Percentiles rank a stretch among this genome's conserved stretches.
Conservation (phyloP, 2,113 vertebrate genomes). For the Hippolais icterina region DNA sequence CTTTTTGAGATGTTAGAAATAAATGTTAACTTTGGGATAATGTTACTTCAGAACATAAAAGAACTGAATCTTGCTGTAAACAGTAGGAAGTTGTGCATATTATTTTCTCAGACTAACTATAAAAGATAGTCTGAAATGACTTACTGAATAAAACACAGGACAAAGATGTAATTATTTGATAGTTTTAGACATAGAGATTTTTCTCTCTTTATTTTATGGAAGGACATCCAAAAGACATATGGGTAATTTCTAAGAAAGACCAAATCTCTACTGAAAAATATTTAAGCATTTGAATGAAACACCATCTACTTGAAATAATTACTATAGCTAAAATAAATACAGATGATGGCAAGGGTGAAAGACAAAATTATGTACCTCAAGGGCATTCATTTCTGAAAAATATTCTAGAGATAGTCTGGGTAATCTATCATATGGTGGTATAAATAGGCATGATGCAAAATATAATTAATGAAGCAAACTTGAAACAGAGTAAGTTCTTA, state of each 20-base stretch:
- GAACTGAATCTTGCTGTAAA: background rate
- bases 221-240: background rate
- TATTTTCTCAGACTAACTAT: background rate
- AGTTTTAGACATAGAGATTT: background rate
- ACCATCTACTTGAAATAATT: background rate
- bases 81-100: background rate
- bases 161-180: background rate
- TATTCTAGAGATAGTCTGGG: background rate
- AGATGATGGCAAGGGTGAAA: background rate
- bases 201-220: background rate
- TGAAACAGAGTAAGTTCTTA: background rate
- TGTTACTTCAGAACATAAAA: background rate
- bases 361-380: background rate
- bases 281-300: background rate
- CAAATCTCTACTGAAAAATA: background rate
- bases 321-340: background rate
- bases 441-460: background rate
- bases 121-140: background rate
- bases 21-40: background rate
- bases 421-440: background rate
- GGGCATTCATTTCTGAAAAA: background rate
- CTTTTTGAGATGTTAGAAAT: background rate
- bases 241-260: background rate
- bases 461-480: background rate
- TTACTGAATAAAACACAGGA: background rate